A percentile compares a stretch with the other conserved stretches of the same genome.
Conservation (phyloP, 2,797 vertebrate species). For the Pantherophis alleghaniensis region DNA sequence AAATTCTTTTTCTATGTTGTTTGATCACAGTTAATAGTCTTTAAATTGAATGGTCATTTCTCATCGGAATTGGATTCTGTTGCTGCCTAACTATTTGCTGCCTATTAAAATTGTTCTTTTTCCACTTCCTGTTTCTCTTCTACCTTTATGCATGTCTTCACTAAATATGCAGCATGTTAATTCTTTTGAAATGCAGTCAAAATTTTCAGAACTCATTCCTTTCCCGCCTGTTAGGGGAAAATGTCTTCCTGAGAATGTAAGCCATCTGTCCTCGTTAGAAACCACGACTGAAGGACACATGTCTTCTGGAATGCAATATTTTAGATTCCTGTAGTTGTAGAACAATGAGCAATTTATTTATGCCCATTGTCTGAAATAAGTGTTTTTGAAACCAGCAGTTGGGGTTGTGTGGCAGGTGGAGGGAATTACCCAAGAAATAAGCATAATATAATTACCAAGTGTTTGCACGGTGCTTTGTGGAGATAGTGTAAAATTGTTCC, state of each 20-base stretch:
- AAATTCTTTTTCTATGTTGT: background rate
- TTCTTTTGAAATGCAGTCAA: background rate
- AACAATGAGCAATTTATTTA: constrained; percentile 7
- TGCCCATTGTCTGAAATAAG: background rate
- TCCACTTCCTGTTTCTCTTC: background rate
- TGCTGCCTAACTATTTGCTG: background rate
- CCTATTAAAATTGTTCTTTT: background rate
- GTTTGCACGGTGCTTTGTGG: constrained; percentile 14
- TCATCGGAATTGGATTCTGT: background rate
- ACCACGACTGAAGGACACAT: background rate
- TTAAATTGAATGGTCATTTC: background rate
- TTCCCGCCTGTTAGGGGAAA: background rate
- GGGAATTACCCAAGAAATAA: background rate
- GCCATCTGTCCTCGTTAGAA: background rate
- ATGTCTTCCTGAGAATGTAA: too few species aligned
- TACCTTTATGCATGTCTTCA: background rate
- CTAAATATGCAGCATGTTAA: background rate
- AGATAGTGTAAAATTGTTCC: constrained; percentile 25
- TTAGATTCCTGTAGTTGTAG: background rate
- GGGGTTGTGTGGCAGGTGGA: background rate
- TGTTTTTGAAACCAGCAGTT: constrained; percentile 5
- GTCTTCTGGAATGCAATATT: background rate
- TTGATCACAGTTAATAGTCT: background rate
- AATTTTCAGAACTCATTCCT: background rate
- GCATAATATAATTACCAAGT: constrained; percentile 24